These are phyloP conservation scores for Lepidurus packardi DNA, from an alignment of 1,140 invertebrate species.

Conservation along the genomic window DNA sequence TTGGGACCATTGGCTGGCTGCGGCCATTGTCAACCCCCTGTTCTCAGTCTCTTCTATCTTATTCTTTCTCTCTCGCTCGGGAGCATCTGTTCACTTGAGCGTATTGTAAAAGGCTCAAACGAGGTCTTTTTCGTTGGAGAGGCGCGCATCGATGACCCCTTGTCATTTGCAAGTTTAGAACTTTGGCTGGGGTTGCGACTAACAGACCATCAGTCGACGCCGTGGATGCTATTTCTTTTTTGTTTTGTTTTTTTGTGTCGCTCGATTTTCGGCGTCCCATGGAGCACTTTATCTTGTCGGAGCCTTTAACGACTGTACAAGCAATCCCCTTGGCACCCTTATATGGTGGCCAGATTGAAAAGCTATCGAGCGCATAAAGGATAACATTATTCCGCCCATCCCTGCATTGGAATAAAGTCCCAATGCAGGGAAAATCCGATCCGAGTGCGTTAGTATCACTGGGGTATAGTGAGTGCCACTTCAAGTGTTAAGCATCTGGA, in stretches of 20 bases:
- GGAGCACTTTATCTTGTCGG: conserved; percentile 6
- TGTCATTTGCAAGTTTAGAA: background rate
- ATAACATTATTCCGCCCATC: conserved; percentile 1
- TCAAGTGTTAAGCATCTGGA: background rate
- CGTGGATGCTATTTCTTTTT: background rate
- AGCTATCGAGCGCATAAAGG: conserved; percentile 18
- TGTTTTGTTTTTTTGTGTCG: background rate
- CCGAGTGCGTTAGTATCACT: background rate
- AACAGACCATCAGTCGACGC: conserved; percentile 17
- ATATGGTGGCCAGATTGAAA: conserved; percentile 19
- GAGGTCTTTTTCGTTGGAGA: background rate
- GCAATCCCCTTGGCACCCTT: conserved; percentile 13
- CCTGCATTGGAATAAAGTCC: background rate
- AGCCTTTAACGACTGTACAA: conserved; percentile 8
- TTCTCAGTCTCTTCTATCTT: too few relatives aligned
- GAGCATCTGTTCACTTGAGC: background rate
- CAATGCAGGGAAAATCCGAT: background rate
- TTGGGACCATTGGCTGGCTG: background rate
- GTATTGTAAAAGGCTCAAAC: background rate
- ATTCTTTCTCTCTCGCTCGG: background rate
- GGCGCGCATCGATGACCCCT: conserved; percentile 13
- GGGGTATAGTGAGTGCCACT: background rate
- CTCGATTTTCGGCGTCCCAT: background rate
- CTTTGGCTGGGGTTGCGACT: background rate
- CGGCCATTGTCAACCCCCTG: too few relatives aligned